Percentiles rank a stretch among this genome's conserved stretches.
Evolutionary conservation across 2,888 invertebrate genomes (phyloP).

Genomic region (Encarsia formosa): DNA sequence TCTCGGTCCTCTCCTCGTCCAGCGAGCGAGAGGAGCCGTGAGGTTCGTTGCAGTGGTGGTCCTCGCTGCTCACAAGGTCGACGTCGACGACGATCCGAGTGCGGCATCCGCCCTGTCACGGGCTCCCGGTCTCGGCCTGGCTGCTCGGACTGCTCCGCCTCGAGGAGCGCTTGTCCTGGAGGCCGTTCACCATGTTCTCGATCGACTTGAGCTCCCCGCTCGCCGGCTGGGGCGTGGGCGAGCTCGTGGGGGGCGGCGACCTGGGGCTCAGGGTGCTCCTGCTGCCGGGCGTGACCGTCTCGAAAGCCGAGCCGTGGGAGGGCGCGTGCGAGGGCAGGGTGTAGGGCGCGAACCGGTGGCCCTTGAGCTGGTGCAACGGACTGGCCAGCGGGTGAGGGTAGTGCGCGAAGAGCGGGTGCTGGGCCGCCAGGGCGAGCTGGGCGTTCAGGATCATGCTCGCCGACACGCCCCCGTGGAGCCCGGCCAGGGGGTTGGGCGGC

Average conservation of each 20-base stretch:
- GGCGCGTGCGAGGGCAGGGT: constrained; percentile 70
- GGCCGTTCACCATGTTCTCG: constrained; percentile 95
- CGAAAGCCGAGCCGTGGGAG: constrained; percentile 78
- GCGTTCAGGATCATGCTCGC: constrained; percentile 85
- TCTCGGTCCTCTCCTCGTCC: constrained; percentile 36
- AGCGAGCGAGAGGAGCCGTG: constrained; percentile 21
- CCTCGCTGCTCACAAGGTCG: constrained; percentile 11
- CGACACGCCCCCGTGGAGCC: constrained; percentile 68
- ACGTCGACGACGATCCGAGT: neutral
- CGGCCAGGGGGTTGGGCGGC: constrained; percentile 62
- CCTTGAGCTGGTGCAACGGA: constrained; percentile 66
- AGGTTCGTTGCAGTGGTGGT: constrained; percentile 10
- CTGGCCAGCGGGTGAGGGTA: constrained; percentile 68
- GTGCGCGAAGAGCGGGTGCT: constrained; percentile 72
- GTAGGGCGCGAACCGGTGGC: constrained; percentile 86
- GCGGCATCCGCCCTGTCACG: constrained; percentile 44
- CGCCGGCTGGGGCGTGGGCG: constrained; percentile 58
- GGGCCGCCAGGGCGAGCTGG: constrained; percentile 81
- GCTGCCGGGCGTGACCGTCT: constrained; percentile 79
- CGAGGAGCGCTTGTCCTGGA: constrained; percentile 71
- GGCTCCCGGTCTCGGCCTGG: constrained; percentile 46
- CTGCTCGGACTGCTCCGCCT: constrained; percentile 43
- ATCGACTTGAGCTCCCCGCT: constrained; percentile 89
- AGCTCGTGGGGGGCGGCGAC: constrained; percentile 59
- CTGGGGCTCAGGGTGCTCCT: constrained; percentile 59